A percentile compares a stretch with the other conserved stretches of the same genome.
Conservation (phyloP, 1,140 invertebrate genomes). For the Ceratosolen fusciceps region DNA sequence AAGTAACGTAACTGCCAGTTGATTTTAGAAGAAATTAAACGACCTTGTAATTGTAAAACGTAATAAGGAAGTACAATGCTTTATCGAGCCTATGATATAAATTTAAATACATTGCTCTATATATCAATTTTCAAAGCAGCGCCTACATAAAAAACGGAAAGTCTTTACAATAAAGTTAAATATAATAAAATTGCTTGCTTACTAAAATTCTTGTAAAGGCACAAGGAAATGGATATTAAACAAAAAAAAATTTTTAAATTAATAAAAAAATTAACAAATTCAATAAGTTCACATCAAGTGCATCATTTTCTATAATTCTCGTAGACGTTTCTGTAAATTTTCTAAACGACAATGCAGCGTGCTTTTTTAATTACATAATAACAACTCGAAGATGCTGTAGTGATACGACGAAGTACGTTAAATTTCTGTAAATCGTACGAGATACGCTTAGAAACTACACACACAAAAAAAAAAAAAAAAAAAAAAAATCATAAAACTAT, state of each 20-base stretch:
- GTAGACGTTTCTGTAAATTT: slow-evolving; percentile 36
- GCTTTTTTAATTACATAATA: slow-evolving; percentile 32
- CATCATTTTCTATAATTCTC: slow-evolving; percentile 49
- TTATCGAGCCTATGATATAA: slow-evolving; percentile 45
- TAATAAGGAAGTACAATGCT: slow-evolving; percentile 49
- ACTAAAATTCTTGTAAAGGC: slow-evolving; percentile 28
- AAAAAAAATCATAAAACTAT: slow-evolving; percentile 27
- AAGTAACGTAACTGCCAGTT: slow-evolving; percentile 41
- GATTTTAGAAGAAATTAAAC: slow-evolving; percentile 38
- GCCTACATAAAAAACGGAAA: no score
- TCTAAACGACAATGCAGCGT: slow-evolving; percentile 39
- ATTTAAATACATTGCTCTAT: slow-evolving; percentile 39
- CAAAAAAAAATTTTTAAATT: slow-evolving; percentile 26
- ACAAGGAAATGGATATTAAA: slow-evolving; percentile 35
- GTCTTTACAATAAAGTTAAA: slow-evolving; percentile 34
- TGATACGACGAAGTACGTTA: not conserved
- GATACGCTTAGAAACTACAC: not conserved
- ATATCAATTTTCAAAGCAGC: slow-evolving; percentile 40
- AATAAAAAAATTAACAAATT: not conserved
- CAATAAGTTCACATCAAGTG: slow-evolving; percentile 20
- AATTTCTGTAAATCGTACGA: slow-evolving; percentile 51
- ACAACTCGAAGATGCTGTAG: slow-evolving; percentile 22
- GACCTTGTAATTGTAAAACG: slow-evolving; percentile 44
- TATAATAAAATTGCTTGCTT: slow-evolving; percentile 37
- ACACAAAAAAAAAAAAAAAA: not conserved